A percentile compares a stretch with the other conserved stretches of the same genome.
These are phyloP conservation scores for Amblyopsis rosae DNA, from an alignment of 2,113 vertebrate genomes.

Conservation along the genomic window DNA sequence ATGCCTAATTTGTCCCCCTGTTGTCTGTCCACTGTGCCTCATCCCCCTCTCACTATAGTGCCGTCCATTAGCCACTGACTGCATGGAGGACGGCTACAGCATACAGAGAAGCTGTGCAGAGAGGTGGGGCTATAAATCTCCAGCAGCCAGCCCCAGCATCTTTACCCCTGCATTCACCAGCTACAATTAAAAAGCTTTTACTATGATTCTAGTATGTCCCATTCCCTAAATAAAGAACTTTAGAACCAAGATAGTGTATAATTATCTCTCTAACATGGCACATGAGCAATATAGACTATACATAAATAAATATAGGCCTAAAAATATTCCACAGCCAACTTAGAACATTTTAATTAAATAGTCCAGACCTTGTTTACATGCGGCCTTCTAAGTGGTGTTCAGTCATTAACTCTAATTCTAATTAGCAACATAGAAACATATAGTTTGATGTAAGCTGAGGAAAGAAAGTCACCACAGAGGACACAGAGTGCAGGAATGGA, in stretches of 20 bases:
- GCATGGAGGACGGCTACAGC: slow-evolving; percentile 31
- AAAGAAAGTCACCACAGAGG: neutral
- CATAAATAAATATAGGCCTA: neutral
- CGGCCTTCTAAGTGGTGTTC: no score
- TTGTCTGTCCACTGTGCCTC: slow-evolving; percentile 25
- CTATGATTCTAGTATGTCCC: slow-evolving; percentile 10
- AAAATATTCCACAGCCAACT: neutral
- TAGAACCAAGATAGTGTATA: no score
- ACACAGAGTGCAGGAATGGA: slow-evolving; percentile 6
- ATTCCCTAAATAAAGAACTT: neutral
- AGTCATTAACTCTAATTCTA: no score
- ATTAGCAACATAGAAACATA: neutral
- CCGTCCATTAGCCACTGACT: slow-evolving; percentile 63
- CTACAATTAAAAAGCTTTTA: slow-evolving; percentile 20
- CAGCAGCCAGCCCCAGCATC: neutral
- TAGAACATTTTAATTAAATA: neutral
- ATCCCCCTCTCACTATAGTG: slow-evolving; percentile 12
- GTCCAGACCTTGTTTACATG: no score
- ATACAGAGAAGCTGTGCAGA: slow-evolving; percentile 37
- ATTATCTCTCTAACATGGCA: neutral
- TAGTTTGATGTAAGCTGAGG: neutral
- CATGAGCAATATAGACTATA: neutral
- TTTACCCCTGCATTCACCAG: slow-evolving; percentile 12
- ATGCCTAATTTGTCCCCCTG: slow-evolving; percentile 26
- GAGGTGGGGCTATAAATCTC: slow-evolving; percentile 54